Conservation (phyloP, 2,113 vertebrate species). For the Pelmatolapia mariae region DNA sequence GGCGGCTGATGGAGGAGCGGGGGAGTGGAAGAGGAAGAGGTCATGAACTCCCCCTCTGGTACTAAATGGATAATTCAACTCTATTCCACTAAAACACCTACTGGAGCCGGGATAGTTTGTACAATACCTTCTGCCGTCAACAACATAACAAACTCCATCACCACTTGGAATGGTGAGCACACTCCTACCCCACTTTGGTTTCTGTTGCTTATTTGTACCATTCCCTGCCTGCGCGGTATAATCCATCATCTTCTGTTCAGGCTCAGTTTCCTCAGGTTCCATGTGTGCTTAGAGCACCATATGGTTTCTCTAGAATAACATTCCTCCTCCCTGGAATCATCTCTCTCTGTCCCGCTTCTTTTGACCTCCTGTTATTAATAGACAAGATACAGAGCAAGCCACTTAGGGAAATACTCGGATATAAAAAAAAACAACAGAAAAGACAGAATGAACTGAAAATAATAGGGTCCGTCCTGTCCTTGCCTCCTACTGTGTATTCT, state of each 20-base stretch:
- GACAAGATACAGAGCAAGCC: neutral
- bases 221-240: constrained; percentile 16
- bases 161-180: constrained; percentile 21
- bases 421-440: neutral
- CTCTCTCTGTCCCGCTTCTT: neutral
- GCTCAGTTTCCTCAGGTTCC: neutral
- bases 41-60: constrained; percentile 51
- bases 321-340: neutral
- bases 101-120: constrained; percentile 37
- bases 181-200: constrained; percentile 24
- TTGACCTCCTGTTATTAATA: constrained; percentile 46
- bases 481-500: neutral
- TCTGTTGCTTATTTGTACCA: constrained; percentile 32
- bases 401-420: neutral
- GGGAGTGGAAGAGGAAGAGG: constrained; percentile 46
- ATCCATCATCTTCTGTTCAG: constrained; percentile 44
- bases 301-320: constrained; percentile 1
- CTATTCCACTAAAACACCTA: constrained; percentile 52
- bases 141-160: constrained; percentile 51
- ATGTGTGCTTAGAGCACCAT: neutral
- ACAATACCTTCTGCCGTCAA: constrained; percentile 40
- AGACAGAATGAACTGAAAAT: neutral
- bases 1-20: constrained; percentile 47
- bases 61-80: constrained; percentile 69
- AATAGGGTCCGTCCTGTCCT: neutral